Conservation (phyloP, 2,888 invertebrate species). For the Ophonus ardosiacus region DNA sequence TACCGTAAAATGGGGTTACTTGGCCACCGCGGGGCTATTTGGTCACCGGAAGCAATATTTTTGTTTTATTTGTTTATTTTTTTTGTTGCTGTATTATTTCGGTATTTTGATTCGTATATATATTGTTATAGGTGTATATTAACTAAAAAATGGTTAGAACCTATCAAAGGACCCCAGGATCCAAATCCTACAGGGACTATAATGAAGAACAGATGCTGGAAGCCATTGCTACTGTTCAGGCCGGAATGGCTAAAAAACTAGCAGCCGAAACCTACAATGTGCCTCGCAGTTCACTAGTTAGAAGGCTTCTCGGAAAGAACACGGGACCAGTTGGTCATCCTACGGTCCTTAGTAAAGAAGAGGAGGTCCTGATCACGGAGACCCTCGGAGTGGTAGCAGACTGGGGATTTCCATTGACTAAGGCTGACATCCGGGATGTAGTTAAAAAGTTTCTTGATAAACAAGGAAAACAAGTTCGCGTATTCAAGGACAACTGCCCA, state of each 20-base stretch:
- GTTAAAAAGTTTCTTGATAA: constrained; percentile 60
- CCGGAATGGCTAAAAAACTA: constrained; percentile 1
- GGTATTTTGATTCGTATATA: neutral
- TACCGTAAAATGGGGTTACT: too few relatives aligned
- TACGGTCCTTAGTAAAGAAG: neutral
- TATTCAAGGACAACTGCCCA: constrained; percentile 40
- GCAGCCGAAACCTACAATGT: constrained; percentile 23
- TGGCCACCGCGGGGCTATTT: neutral
- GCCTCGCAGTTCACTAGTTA: neutral
- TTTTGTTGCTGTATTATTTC: neutral
- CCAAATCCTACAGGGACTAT: constrained; percentile 62
- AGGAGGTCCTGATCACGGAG: neutral
- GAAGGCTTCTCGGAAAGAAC: neutral
- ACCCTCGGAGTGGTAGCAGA: constrained; percentile 35
- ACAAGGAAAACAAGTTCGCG: constrained; percentile 43
- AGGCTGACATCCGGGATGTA: constrained; percentile 49
- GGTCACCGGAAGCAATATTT: neutral
- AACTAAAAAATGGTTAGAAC: constrained; percentile 25
- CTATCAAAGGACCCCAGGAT: constrained; percentile 41
- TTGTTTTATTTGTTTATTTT: neutral
- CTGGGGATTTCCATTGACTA: constrained; percentile 59
- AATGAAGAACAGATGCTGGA: constrained; percentile 51
- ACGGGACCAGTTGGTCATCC: neutral
- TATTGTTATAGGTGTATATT: neutral
- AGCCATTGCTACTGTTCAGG: constrained; percentile 2